A percentile compares a stretch with the other conserved stretches of the same genome.
Evolutionary conservation across 2,888 invertebrate genomes (phyloP).

Genomic region (Lottia scabra): DNA sequence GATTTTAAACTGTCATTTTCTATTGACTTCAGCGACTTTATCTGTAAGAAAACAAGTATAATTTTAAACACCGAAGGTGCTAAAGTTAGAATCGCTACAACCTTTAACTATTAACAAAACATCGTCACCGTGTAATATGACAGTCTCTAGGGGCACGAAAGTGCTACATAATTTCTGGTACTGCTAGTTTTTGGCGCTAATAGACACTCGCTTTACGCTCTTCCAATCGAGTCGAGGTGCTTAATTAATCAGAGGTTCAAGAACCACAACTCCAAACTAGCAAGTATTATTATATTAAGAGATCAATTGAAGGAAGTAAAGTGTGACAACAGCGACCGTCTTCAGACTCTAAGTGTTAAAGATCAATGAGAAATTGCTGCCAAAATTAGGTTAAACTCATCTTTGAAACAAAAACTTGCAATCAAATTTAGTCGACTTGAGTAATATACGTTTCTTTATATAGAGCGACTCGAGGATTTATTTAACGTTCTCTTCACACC

Average conservation of each 20-base stretch:
- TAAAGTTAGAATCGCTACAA: neutral
- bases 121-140: neutral
- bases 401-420: neutral
- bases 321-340: neutral
- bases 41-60: neutral
- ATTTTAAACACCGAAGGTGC: neutral
- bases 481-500: no score
- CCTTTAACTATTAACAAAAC: neutral
- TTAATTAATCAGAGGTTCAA: neutral
- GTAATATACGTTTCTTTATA: neutral
- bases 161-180: neutral
- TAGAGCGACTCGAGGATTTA: no score
- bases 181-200: neutral
- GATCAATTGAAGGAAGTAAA: neutral
- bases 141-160: neutral
- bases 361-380: neutral
- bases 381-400: neutral
- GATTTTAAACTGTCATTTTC: neutral
- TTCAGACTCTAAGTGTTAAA: neutral
- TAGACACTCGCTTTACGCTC: constrained; percentile 1
- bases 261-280: neutral
- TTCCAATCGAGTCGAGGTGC: neutral
- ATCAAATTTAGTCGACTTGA: neutral
- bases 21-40: neutral
- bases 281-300: constrained; percentile 5